Percentiles rank a stretch among this genome's conserved stretches.
Evolutionary conservation across 2,888 invertebrate genomes (phyloP).

Genomic region (Neoitamus cyanurus): DNA sequence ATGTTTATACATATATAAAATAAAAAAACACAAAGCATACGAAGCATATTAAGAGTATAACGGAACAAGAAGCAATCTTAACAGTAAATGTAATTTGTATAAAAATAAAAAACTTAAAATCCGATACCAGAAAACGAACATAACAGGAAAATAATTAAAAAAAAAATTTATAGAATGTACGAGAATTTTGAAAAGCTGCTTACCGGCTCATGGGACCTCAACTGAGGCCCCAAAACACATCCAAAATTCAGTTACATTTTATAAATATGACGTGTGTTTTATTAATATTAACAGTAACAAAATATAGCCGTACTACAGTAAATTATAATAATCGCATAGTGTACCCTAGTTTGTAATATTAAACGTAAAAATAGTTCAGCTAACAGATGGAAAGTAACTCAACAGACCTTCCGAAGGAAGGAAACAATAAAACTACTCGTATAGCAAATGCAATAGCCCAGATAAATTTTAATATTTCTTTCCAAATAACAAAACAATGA

Average conservation of each 20-base stretch:
- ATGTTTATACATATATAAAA: conserved; percentile 46
- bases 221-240: no score
- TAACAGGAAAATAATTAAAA: not conserved
- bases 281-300: not conserved
- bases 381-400: not conserved
- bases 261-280: conserved; percentile 36
- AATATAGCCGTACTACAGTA: not conserved
- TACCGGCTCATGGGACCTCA: no score
- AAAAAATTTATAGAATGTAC: conserved; percentile 7
- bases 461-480: not conserved
- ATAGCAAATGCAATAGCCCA: conserved; percentile 29
- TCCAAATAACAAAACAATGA: not conserved
- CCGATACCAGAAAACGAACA: not conserved
- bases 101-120: not conserved
- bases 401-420: not conserved
- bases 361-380: not conserved
- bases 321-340: not conserved
- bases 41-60: not conserved
- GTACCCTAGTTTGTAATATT: not conserved
- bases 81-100: not conserved
- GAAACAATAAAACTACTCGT: not conserved
- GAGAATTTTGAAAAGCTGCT: conserved; percentile 9
- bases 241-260: conserved; percentile 13
- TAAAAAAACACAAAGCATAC: conserved; percentile 6
- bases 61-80: not conserved